A percentile compares a stretch with the other conserved stretches of the same genome.
Conservation (phyloP, 2,888 invertebrate species). For the Cecidostiba fungosa region DNA sequence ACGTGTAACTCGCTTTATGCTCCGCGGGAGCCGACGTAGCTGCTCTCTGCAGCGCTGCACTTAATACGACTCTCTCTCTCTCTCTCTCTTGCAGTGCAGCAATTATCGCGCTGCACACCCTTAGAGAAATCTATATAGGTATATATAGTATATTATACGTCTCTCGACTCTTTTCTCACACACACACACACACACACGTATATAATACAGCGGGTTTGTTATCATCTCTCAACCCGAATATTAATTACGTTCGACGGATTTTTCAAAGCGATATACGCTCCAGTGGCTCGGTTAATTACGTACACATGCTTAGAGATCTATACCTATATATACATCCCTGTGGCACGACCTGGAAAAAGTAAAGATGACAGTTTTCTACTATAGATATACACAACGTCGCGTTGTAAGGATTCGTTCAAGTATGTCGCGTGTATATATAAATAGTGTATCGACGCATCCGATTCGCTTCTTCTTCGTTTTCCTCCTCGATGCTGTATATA, state of each 20-base stretch:
- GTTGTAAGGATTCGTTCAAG: no score
- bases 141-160: background rate
- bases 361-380: no score
- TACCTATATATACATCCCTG: background rate
- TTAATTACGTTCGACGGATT: background rate
- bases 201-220: background rate
- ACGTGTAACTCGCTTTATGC: constrained; percentile 33
- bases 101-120: constrained; percentile 37
- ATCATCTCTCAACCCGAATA: background rate
- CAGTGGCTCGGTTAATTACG: background rate
- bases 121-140: background rate
- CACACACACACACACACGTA: background rate
- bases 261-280: background rate
- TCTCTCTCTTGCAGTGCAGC: background rate
- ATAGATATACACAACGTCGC: no score
- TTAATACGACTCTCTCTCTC: background rate
- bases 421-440: no score
- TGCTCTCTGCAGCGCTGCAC: constrained; percentile 25
- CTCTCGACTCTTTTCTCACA: background rate
- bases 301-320: background rate
- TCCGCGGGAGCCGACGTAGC: constrained; percentile 12
- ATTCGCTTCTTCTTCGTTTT: no score
- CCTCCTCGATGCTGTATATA: no score
- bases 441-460: no score
- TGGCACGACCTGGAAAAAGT: background rate